Conservation (phyloP, 2,888 invertebrate species). For the Noctua pronuba region DNA sequence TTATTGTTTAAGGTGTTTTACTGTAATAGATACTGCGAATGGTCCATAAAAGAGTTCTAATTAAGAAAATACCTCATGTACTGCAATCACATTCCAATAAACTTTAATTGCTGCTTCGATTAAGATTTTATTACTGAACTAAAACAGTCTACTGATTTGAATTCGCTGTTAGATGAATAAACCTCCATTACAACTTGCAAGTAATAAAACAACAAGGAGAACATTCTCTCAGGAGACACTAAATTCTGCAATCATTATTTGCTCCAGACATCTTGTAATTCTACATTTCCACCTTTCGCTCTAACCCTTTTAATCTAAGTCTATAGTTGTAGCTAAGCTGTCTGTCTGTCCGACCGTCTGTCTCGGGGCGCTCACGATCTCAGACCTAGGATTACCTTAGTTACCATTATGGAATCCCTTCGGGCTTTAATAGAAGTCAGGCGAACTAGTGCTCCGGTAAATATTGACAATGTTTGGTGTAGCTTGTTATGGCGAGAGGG, state of each 20-base stretch:
- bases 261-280: constrained; percentile 33
- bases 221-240: constrained; percentile 3
- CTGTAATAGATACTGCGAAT: neutral
- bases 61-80: constrained; percentile 8
- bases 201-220: constrained; percentile 22
- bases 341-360: constrained; percentile 61
- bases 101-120: constrained; percentile 48
- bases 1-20: neutral
- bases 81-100: constrained; percentile 43
- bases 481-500: constrained; percentile 41
- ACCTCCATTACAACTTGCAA: constrained; percentile 6
- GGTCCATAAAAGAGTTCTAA: neutral
- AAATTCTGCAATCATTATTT: constrained; percentile 30
- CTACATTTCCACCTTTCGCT: constrained; percentile 36
- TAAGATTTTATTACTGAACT: constrained; percentile 55
- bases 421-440: constrained; percentile 61
- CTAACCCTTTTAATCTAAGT: constrained; percentile 51
- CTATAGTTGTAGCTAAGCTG: constrained; percentile 54
- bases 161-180: constrained; percentile 51
- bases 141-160: constrained; percentile 49
- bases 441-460: constrained; percentile 49
- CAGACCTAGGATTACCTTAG: constrained; percentile 69
- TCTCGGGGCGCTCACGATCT: constrained; percentile 68
- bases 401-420: constrained; percentile 66
- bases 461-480: constrained; percentile 53